These are phyloP conservation scores for Drosophila tropicalis DNA, from an alignment of 1,140 invertebrate genomes.

Conservation along the genomic window DNA sequence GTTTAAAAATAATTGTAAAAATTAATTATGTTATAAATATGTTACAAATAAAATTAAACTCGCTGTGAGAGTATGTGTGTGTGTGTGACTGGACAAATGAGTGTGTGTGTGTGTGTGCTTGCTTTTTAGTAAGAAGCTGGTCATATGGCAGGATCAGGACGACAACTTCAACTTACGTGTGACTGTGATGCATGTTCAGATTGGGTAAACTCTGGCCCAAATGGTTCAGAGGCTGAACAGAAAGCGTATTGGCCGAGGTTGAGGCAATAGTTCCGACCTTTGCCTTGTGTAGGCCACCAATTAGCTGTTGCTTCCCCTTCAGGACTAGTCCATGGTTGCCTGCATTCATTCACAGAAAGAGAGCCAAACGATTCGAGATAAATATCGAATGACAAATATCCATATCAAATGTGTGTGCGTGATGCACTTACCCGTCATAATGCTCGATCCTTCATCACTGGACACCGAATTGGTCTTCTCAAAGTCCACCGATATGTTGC, in stretches of 20 bases:
- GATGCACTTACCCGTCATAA: conserved; percentile 56
- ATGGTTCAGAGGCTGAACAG: conserved; percentile 88
- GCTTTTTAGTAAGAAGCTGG: conserved; percentile 59
- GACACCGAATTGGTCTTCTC: conserved; percentile 85
- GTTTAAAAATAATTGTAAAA: conserved; percentile 5
- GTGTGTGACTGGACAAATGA: conserved; percentile 6
- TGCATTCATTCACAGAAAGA: background rate
- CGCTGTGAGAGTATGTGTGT: background rate
- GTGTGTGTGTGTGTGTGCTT: conserved; percentile 29
- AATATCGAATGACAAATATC: background rate
- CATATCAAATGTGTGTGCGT: background rate
- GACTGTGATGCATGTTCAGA: conserved; percentile 84
- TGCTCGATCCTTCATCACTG: conserved; percentile 84
- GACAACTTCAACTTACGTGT: conserved; percentile 74
- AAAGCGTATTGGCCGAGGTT: conserved; percentile 87
- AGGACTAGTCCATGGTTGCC: conserved; percentile 49
- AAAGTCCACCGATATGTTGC: conserved; percentile 84
- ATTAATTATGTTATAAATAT: conserved; percentile 12
- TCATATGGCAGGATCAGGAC: conserved; percentile 47
- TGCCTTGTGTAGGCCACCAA: conserved; percentile 73
- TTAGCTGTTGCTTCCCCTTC: conserved; percentile 67
- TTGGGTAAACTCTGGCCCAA: conserved; percentile 90
- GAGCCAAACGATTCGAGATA: background rate
- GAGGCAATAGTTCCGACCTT: conserved; percentile 78
- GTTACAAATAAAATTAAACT: conserved; percentile 14